Conservation (phyloP, 1,140 invertebrate genomes). For the Arctopsyche grandis region DNA sequence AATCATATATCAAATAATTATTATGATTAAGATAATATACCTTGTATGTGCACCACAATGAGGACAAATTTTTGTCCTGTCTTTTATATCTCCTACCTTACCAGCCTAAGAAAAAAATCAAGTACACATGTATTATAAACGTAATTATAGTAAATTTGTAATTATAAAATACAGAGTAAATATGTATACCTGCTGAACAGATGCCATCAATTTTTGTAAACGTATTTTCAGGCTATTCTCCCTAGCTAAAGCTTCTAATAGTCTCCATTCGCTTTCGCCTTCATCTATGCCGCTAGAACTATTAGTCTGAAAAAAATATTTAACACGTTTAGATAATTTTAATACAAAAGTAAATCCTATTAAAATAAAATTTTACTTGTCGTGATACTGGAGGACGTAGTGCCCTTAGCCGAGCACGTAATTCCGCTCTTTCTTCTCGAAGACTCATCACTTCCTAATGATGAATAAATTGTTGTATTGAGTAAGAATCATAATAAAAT, state of each 20-base stretch:
- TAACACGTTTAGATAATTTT: neutral
- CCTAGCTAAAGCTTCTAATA: constrained; percentile 50
- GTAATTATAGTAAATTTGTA: constrained; percentile 11
- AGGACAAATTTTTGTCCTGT: constrained; percentile 23
- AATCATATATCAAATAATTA: neutral
- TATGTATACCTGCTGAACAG: constrained; percentile 51
- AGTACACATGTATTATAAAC: neutral
- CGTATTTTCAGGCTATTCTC: constrained; percentile 50
- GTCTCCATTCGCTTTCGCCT: constrained; percentile 50
- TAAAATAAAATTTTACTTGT: constrained; percentile 34
- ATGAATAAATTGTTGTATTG: constrained; percentile 1
- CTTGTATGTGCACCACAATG: constrained; percentile 12
- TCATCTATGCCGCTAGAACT: constrained; percentile 48
- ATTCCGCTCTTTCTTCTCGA: constrained; percentile 50
- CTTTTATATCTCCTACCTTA: constrained; percentile 30
- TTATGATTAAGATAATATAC: neutral
- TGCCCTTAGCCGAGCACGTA: constrained; percentile 46
- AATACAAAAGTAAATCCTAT: neutral
- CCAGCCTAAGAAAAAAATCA: constrained; percentile 31
- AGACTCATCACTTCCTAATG: constrained; percentile 53
- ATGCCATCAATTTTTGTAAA: constrained; percentile 50
- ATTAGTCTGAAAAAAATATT: constrained; percentile 42
- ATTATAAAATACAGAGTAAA: constrained; percentile 1
- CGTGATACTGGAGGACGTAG: constrained; percentile 35
- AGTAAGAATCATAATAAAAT: neutral